A percentile compares a stretch with the other conserved stretches of the same genome.
Conservation (phyloP, 92 coral and sea anemone species). For the Paragorgia papillata region DNA sequence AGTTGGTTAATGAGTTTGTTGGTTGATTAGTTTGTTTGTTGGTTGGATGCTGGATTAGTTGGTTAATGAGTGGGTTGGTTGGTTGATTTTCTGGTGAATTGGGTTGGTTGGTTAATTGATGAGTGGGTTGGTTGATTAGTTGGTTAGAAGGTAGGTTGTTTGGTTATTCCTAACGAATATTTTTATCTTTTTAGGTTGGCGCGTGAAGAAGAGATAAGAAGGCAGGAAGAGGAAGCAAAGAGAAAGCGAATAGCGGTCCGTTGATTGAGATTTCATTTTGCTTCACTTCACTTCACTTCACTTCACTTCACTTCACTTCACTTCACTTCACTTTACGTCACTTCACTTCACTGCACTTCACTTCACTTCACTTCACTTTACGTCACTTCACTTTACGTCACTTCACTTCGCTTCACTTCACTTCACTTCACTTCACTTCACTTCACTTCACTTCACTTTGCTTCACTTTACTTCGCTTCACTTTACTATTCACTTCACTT, state of each 20-base stretch:
- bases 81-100: too few species aligned
- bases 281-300: not conserved
- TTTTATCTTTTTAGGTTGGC: not conserved
- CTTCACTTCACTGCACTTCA: not conserved
- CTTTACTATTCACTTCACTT: slow-evolving; percentile 1
- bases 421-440: not conserved
- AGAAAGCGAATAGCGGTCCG: slow-evolving; percentile 24
- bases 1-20: too few species aligned
- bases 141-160: too few species aligned
- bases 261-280: not conserved
- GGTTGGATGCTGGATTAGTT: too few species aligned
- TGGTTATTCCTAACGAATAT: too few species aligned
- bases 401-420: not conserved
- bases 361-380: too few species aligned
- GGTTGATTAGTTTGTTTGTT: too few species aligned
- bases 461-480: not conserved
- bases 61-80: too few species aligned
- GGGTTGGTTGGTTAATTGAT: too few species aligned
- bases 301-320: not conserved
- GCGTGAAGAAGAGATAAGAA: slow-evolving; percentile 3
- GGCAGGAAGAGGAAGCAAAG: slow-evolving; percentile 16
- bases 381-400: too few species aligned
- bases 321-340: not conserved
- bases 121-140: too few species aligned
- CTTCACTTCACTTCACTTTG: not conserved